Percentiles rank a stretch among this genome's conserved stretches.
Conservation (phyloP, 2,888 invertebrate species). For the Lasioglossum calceatum region DNA sequence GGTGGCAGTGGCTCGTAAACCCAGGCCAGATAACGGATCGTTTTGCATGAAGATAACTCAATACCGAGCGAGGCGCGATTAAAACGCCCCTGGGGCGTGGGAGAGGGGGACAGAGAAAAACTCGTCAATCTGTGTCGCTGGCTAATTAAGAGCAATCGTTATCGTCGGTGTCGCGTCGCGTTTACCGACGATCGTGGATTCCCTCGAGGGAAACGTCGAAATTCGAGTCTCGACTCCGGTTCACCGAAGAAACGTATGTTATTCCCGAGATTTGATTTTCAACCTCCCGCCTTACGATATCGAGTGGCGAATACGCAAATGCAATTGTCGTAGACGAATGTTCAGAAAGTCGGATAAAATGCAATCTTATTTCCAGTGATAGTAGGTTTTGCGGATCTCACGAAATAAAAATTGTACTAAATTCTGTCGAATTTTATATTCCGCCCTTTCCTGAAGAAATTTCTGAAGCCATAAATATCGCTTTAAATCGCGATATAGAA, state of each 20-base stretch:
- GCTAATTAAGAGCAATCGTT: constrained; percentile 61
- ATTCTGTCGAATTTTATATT: too few relatives aligned
- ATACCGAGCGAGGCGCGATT: constrained; percentile 27
- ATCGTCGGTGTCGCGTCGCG: constrained; percentile 44
- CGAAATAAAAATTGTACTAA: too few relatives aligned
- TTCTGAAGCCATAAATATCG: too few relatives aligned
- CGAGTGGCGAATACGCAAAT: not conserved
- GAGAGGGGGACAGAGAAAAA: not conserved
- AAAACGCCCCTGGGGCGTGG: not conserved
- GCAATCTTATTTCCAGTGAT: too few relatives aligned
- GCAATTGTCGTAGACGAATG: too few relatives aligned
- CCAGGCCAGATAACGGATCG: constrained; percentile 46
- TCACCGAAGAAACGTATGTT: not conserved
- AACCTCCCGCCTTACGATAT: not conserved
- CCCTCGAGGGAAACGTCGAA: not conserved
- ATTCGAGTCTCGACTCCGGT: not conserved
- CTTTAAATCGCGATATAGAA: not conserved
- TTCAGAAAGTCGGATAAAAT: too few relatives aligned
- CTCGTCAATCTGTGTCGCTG: constrained; percentile 48
- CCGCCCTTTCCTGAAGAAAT: too few relatives aligned
- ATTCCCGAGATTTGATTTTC: not conserved
- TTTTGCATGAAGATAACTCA: constrained; percentile 54
- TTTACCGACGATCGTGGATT: constrained; percentile 13
- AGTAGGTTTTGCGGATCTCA: too few relatives aligned
- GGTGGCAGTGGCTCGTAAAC: constrained; percentile 48